Base-by-base conservation (phyloP, 2,797 vertebrate species). In the Florisuga fusca region DNA sequence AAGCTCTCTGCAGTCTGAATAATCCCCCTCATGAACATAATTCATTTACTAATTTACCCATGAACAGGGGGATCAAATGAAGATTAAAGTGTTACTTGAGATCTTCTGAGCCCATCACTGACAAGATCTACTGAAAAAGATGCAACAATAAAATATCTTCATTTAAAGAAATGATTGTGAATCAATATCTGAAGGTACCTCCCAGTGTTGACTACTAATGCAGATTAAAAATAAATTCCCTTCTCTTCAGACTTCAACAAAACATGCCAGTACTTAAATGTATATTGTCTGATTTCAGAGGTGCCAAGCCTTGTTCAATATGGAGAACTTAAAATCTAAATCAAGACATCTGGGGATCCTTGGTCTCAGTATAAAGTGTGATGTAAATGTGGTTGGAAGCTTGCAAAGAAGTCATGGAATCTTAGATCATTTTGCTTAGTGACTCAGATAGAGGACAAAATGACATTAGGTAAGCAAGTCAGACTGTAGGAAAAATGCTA, bases 361-460 rank as follows among this genome's bases (percentile, higher is more conserved):
- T 67, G 29, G 29, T 57, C 50, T 93, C 59, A 61, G 55, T 71
- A 16, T 62, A 94, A 84, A 48, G 18, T 0, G 0, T 33, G 43
- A 58, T 31, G 33, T 19, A 87, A 74, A 79, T 34, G 19, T 31
- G 83, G 82, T 38, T 76, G 48, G 53, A 90, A 90, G 36, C 46
- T 84, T 76, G 55, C 1, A 5, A 86, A 79, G 38, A 68, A 90
- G 17, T 87, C 54, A 82, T 79, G 46, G 45, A 84, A 80, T 83
- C 84, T 87, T 71, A 90, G 61, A 83, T 87, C 54, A 87, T 26
- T 53, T 27, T 78, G 19, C 67, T 76, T 48, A 83, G 54, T 96
- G 88, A 96, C 75, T 96, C 84, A 94, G 68, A 41, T 82, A 59
- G 50, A 83, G 71, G 53, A 23, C 15, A 17, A 46, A 41, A 48